Evolutionary conservation across 2,888 invertebrate genomes (phyloP).

Genomic region (Stenoptilia bipunctidactyla): DNA sequence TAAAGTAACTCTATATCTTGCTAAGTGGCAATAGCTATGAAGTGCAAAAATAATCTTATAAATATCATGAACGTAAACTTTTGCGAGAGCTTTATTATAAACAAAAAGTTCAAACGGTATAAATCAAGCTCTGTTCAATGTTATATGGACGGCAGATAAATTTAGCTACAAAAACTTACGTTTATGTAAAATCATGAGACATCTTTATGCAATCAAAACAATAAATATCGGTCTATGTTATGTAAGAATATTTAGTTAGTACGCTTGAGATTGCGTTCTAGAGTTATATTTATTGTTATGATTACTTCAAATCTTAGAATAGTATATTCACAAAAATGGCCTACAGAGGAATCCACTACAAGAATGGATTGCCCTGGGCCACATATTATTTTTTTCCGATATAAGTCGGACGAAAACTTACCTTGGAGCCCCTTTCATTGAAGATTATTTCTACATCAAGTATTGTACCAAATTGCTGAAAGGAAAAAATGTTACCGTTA

Average conservation of each 20-base stretch:
- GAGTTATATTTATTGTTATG: background rate
- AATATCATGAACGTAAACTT: constrained; percentile 9
- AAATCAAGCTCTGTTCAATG: too few species aligned
- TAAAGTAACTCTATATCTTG: constrained; percentile 3
- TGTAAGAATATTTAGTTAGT: too few species aligned
- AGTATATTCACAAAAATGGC: background rate
- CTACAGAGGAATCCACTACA: background rate
- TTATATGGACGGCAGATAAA: too few species aligned
- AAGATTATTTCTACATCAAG: constrained; percentile 99
- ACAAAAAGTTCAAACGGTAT: too few species aligned
- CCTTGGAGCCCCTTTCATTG: constrained; percentile 99
- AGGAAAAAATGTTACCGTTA: constrained; percentile 54
- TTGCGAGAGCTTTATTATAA: too few species aligned
- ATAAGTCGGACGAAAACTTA: constrained; percentile 73
- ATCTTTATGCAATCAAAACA: too few species aligned
- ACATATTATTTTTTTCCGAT: background rate
- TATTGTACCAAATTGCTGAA: constrained; percentile 98
- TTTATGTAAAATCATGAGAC: too few species aligned
- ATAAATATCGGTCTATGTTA: too few species aligned
- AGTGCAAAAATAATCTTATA: constrained; percentile 18
- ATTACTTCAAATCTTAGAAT: background rate
- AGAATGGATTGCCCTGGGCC: background rate
- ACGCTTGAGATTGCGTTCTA: too few species aligned
- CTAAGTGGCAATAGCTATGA: constrained; percentile 29
- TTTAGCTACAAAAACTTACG: too few species aligned